Evolutionary conservation across 2,888 invertebrate species (phyloP).

Genomic region (Muschampia plurimacula): DNA sequence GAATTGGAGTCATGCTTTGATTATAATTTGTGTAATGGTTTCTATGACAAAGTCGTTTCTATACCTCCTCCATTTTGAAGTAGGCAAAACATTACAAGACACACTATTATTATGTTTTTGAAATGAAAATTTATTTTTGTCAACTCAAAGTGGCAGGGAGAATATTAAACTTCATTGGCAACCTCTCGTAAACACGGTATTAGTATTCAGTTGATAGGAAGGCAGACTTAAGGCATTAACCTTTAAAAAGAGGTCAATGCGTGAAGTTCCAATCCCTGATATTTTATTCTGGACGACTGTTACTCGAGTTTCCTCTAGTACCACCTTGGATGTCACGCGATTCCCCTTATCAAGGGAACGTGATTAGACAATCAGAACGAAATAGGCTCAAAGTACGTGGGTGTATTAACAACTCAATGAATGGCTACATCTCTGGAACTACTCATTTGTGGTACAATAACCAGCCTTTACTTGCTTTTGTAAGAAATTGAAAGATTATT

Average conservation of each 20-base stretch:
- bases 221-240: slow-evolving; percentile 75
- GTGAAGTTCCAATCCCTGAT: slow-evolving; percentile 80
- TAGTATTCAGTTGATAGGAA: slow-evolving; percentile 76
- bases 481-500: not conserved
- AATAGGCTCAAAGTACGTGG: slow-evolving; percentile 4
- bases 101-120: not conserved
- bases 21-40: no score
- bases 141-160: slow-evolving; percentile 29
- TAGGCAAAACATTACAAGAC: no score
- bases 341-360: slow-evolving; percentile 9
- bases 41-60: no score
- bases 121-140: slow-evolving; percentile 15
- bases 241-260: slow-evolving; percentile 84
- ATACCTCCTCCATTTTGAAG: no score
- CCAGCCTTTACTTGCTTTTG: not conserved
- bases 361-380: slow-evolving; percentile 12
- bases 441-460: not conserved
- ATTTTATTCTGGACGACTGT: slow-evolving; percentile 77
- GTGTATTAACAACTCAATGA: not conserved
- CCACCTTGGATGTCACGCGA: not conserved
- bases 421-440: not conserved
- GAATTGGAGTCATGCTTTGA: no score
- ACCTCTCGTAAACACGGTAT: slow-evolving; percentile 55
- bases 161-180: slow-evolving; percentile 43
- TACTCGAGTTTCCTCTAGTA: slow-evolving; percentile 53